Percentiles rank a stretch among this genome's conserved stretches.
phyloP scores from a whole-genome alignment of 2,888 invertebrate genomes.

The Plemyria rubiginata region DNA sequence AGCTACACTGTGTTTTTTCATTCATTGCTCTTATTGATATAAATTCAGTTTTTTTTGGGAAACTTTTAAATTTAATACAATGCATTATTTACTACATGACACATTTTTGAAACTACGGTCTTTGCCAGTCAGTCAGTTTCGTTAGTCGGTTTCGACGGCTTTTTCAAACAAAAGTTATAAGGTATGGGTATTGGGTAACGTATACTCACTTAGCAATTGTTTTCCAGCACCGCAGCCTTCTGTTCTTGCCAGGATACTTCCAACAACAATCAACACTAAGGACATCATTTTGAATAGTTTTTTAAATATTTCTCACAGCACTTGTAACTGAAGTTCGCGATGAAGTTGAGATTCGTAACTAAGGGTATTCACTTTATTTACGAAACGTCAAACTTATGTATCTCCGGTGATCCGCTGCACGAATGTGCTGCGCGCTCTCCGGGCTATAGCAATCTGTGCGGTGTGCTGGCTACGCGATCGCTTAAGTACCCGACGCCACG shows the following conservation, averaged over 20 bases:
- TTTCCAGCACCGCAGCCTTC: slow-evolving; percentile 79
- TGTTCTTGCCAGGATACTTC: slow-evolving; percentile 73
- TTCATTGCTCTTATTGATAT: slow-evolving; percentile 8
- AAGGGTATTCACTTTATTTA: slow-evolving; percentile 79
- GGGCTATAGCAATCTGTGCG: slow-evolving; percentile 73
- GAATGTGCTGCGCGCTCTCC: slow-evolving; percentile 80
- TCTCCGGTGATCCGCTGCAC: slow-evolving; percentile 80
- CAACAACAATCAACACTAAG: slow-evolving; percentile 84
- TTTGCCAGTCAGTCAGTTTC: too few species aligned
- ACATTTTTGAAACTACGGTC: too few species aligned
- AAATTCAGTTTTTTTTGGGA: background rate
- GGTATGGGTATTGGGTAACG: background rate
- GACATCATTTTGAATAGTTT: slow-evolving; percentile 73
- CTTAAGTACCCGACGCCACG: slow-evolving; percentile 70
- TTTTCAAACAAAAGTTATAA: slow-evolving; percentile 7
- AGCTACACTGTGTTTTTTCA: slow-evolving; percentile 6
- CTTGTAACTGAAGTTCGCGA: slow-evolving; percentile 73
- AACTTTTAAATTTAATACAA: background rate
- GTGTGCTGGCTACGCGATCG: slow-evolving; percentile 53
- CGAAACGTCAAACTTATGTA: slow-evolving; percentile 78
- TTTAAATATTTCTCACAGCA: slow-evolving; percentile 65
- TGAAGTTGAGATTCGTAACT: slow-evolving; percentile 82
- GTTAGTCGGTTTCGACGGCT: background rate
- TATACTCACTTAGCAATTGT: slow-evolving; percentile 77
- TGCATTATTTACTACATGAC: background rate